phyloP scores from a whole-genome alignment of 1,140 invertebrate species.

The Zaprionus gabonicus region DNA sequence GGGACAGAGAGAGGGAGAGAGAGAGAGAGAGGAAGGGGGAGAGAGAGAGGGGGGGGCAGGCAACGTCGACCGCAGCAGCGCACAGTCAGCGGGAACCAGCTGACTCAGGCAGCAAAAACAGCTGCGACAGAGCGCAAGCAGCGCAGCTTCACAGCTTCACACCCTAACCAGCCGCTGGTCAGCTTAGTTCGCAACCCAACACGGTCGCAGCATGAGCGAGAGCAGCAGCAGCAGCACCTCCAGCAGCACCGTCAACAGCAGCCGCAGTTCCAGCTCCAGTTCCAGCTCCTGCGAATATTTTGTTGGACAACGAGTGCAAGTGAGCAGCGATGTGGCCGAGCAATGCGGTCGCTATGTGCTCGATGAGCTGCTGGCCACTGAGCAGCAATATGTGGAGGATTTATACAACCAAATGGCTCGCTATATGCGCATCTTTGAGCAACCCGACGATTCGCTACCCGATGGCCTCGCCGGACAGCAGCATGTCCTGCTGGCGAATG shows the following conservation, averaged over 20 bases:
- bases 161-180: not conserved
- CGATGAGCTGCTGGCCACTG: slow-evolving; percentile 39
- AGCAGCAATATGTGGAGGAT: slow-evolving; percentile 48
- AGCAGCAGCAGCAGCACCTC: not conserved
- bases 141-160: not conserved
- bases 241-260: not conserved
- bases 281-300: not conserved
- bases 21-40: not conserved
- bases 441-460: slow-evolving; percentile 5
- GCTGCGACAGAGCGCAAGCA: slow-evolving; percentile 24
- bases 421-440: slow-evolving; percentile 31
- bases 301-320: not conserved
- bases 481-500: slow-evolving; percentile 29
- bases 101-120: slow-evolving; percentile 14
- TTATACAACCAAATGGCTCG: slow-evolving; percentile 19
- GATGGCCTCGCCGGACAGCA: slow-evolving; percentile 19
- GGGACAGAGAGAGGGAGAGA: not conserved
- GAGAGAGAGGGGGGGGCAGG: not conserved
- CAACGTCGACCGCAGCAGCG: slow-evolving; percentile 13
- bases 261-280: not conserved
- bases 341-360: slow-evolving; percentile 30
- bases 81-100: not conserved
- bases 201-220: slow-evolving; percentile 25
- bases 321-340: slow-evolving; percentile 5
- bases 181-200: slow-evolving; percentile 20